Evolutionary conservation across 37 sponge, comb jelly and placozoan species (phyloP).

Genomic region (Halisarca cf. caerulea): DNA sequence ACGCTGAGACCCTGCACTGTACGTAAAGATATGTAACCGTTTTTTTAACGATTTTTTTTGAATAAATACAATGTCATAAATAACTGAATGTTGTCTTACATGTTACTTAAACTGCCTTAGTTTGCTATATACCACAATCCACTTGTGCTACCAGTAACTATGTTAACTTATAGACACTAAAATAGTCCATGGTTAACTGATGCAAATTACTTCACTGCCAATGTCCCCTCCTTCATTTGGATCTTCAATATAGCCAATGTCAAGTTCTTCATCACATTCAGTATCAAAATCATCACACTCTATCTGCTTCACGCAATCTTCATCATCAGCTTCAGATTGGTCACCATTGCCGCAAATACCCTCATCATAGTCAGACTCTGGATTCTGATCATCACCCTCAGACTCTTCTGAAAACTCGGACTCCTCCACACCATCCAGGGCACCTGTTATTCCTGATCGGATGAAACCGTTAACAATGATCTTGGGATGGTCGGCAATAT

Average conservation of each 20-base stretch:
- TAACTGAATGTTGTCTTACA: not conserved
- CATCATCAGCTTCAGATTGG: not conserved
- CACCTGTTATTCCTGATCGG: slow-evolving; percentile 23
- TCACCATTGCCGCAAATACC: not conserved
- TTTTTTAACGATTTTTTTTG: too few species aligned
- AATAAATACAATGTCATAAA: not conserved
- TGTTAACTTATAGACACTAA: not conserved
- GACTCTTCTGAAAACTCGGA: not conserved
- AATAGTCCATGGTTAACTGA: too few species aligned
- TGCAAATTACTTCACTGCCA: too few species aligned
- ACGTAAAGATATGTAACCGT: too few species aligned
- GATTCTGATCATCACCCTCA: not conserved
- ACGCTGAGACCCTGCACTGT: too few species aligned
- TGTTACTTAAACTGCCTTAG: not conserved
- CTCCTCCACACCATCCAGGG: slow-evolving; percentile 2
- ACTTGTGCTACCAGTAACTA: not conserved
- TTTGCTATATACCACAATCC: too few species aligned
- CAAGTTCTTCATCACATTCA: not conserved
- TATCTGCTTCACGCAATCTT: not conserved
- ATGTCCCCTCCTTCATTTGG: too few species aligned
- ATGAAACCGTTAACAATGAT: slow-evolving; percentile 29
- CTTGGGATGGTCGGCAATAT: slow-evolving; percentile 1
- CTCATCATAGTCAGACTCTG: not conserved
- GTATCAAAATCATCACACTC: not conserved
- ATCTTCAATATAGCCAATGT: too few species aligned